phyloP scores from a whole-genome alignment of 2,888 invertebrate genomes.

The Drosophila colorata region DNA sequence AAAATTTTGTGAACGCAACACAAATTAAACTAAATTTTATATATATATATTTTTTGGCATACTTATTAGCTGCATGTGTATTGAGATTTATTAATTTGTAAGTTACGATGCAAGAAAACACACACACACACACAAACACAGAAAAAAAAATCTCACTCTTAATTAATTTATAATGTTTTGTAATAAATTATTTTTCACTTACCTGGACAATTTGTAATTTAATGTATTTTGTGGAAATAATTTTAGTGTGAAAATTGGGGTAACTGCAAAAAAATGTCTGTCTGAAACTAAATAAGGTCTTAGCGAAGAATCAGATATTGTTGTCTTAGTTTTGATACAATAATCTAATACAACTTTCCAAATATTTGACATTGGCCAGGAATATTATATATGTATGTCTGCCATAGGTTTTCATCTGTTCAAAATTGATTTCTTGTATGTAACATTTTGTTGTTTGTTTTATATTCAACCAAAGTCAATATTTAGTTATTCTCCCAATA shows the following conservation, averaged over 20 bases:
- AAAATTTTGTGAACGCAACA: conserved; percentile 43
- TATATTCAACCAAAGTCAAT: no score
- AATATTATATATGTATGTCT: no score
- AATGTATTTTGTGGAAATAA: background rate
- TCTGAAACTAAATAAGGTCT: no score
- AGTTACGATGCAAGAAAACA: conserved; percentile 29
- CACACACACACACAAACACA: background rate
- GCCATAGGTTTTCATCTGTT: no score
- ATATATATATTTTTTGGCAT: conserved; percentile 45
- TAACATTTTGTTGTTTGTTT: no score
- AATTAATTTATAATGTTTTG: conserved; percentile 73
- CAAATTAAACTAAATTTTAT: conserved; percentile 49
- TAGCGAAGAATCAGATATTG: no score
- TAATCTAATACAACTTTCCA: no score
- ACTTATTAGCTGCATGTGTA: conserved; percentile 55
- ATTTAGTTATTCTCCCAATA: no score
- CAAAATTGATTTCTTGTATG: no score
- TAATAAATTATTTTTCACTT: conserved; percentile 75
- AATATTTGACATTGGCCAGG: no score
- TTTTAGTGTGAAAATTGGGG: background rate
- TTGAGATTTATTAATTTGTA: conserved; percentile 64
- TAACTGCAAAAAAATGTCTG: no score
- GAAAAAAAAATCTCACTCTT: conserved; percentile 65
- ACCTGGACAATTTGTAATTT: conserved; percentile 20
- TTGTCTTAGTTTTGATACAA: no score